Evolutionary conservation across 2,797 vertebrate genomes (phyloP).

Genomic region (Acanthopagrus latus): DNA sequence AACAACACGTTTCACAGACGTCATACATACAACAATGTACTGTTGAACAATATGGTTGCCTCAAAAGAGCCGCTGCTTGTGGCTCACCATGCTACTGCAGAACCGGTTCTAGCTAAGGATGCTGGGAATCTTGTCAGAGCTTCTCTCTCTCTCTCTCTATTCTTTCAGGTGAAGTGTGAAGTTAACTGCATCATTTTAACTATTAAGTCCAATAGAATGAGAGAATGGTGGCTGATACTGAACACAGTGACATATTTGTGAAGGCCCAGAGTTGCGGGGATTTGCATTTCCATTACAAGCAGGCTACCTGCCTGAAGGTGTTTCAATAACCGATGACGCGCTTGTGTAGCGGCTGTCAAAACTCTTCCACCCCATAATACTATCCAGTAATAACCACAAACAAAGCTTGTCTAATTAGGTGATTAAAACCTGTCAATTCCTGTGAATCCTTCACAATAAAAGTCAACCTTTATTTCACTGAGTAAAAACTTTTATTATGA

Average conservation of each 20-base stretch:
- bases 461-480: too few relatives aligned
- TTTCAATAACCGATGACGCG: too few relatives aligned
- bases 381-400: too few relatives aligned
- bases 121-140: background rate
- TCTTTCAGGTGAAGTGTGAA: background rate
- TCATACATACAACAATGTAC: background rate
- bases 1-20: constrained; percentile 11
- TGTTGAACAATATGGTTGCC: background rate
- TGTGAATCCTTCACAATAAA: too few relatives aligned
- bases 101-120: background rate
- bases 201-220: background rate
- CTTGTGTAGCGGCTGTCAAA: too few relatives aligned
- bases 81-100: constrained; percentile 11
- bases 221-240: background rate
- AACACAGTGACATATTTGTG: background rate
- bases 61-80: background rate
- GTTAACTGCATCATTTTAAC: background rate
- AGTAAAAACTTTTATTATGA: too few relatives aligned
- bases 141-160: background rate
- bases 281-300: too few relatives aligned
- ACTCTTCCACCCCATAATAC: too few relatives aligned
- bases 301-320: too few relatives aligned
- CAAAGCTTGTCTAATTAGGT: too few relatives aligned
- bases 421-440: too few relatives aligned
- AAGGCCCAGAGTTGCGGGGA: too few relatives aligned